Percentiles rank a stretch among this genome's conserved stretches.
Evolutionary conservation across 2,888 invertebrate species (phyloP).

Genomic region (Lysandra bellargus): DNA sequence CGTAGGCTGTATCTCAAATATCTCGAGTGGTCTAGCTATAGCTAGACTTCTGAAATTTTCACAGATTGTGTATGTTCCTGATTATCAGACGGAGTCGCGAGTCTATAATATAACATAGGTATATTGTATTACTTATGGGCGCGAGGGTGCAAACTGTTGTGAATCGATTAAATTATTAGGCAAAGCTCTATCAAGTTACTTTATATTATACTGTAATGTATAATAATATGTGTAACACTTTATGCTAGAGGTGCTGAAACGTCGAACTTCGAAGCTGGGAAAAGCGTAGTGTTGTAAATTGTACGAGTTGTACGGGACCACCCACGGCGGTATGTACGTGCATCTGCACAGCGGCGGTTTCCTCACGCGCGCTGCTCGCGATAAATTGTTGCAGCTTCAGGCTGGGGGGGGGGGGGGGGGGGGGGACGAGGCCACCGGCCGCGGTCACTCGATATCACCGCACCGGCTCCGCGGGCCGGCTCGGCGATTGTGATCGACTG

Average conservation of each 20-base stretch:
- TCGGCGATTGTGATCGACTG: slow-evolving; percentile 1
- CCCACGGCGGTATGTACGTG: slow-evolving; percentile 21
- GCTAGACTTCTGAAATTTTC: no score
- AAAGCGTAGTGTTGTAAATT: neutral
- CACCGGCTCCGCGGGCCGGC: neutral
- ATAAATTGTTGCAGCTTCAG: slow-evolving; percentile 21
- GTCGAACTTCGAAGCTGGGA: neutral
- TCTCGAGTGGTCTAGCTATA: no score
- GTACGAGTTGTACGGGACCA: slow-evolving; percentile 6
- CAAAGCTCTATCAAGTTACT: no score
- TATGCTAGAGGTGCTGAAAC: neutral
- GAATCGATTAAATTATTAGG: no score
- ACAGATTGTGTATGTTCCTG: neutral
- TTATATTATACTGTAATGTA: no score
- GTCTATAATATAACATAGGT: no score
- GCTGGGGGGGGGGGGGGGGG: neutral
- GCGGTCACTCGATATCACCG: slow-evolving; percentile 2
- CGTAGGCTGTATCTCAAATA: no score
- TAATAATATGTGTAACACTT: no score
- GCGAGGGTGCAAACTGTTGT: no score
- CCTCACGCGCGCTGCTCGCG: slow-evolving; percentile 7
- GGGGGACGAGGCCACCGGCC: neutral
- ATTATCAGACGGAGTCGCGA: neutral
- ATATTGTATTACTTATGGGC: no score
- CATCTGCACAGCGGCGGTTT: slow-evolving; percentile 16